Conservation (phyloP, 2,888 invertebrate species). For the Microctonus aethiopoides region DNA sequence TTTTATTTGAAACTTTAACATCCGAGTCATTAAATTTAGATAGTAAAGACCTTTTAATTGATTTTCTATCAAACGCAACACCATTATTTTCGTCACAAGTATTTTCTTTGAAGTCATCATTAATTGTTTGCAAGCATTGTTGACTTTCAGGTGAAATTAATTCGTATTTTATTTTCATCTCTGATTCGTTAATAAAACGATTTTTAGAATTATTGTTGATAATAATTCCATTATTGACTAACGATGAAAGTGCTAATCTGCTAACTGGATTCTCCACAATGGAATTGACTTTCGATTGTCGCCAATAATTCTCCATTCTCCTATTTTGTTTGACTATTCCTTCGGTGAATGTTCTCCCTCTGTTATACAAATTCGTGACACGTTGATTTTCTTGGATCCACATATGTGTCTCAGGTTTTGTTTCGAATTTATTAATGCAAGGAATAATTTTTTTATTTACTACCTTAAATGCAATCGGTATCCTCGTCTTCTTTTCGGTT, state of each 20-base stretch:
- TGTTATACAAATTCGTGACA: not conserved
- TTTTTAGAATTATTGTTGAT: not conserved
- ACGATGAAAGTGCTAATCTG: not conserved
- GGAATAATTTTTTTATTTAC: not conserved
- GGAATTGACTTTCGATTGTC: no score
- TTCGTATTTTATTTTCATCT: not conserved
- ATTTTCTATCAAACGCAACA: no score
- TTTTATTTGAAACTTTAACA: no score
- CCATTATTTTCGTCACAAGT: not conserved
- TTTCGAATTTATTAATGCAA: not conserved
- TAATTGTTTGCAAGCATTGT: not conserved
- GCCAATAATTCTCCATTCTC: no score
- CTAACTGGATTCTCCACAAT: not conserved
- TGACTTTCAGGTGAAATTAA: not conserved
- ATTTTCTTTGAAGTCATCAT: not conserved
- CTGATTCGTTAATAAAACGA: not conserved
- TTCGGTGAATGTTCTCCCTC: not conserved
- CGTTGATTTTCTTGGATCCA: conserved; percentile 1
- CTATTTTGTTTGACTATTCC: not conserved
- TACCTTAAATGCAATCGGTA: conserved; percentile 7
- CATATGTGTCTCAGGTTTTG: not conserved
- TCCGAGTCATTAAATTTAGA: no score
- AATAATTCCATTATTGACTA: not conserved
- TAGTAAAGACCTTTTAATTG: no score
- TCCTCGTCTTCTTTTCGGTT: not conserved